These are phyloP conservation scores for Dermatemys mawii DNA, from an alignment of 2,113 vertebrate genomes.

Conservation along the genomic window DNA sequence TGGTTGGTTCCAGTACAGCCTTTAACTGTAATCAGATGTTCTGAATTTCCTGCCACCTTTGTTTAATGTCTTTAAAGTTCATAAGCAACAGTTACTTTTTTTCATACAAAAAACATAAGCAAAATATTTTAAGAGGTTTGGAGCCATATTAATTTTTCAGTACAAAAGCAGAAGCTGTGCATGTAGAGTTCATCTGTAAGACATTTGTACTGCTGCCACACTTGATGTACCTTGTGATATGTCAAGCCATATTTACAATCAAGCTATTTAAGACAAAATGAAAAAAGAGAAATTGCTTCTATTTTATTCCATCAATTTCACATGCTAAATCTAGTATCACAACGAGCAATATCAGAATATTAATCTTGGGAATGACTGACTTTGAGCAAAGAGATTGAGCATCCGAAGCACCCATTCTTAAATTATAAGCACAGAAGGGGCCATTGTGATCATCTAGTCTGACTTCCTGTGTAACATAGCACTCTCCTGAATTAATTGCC, in stretches of 20 bases:
- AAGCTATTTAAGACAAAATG: background rate
- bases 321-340: background rate
- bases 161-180: background rate
- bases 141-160: background rate
- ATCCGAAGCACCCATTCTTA: background rate
- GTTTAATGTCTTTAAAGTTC: slow-evolving; percentile 2
- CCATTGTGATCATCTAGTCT: fast-evolving
- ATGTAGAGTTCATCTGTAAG: background rate
- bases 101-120: background rate
- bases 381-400: background rate
- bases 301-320: background rate
- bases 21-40: slow-evolving; percentile 1
- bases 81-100: background rate
- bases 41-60: background rate
- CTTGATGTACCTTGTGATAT: background rate
- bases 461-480: fast-evolving
- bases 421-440: fast-evolving
- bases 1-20: slow-evolving; percentile 26
- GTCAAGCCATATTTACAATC: background rate
- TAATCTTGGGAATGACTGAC: background rate
- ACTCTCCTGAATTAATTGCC: background rate
- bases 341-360: background rate
- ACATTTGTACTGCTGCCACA: background rate
- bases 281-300: background rate
- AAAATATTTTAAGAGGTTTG: fast-evolving